Conservation (phyloP, 2,797 vertebrate species). For the Notolepis coatsorum region DNA sequence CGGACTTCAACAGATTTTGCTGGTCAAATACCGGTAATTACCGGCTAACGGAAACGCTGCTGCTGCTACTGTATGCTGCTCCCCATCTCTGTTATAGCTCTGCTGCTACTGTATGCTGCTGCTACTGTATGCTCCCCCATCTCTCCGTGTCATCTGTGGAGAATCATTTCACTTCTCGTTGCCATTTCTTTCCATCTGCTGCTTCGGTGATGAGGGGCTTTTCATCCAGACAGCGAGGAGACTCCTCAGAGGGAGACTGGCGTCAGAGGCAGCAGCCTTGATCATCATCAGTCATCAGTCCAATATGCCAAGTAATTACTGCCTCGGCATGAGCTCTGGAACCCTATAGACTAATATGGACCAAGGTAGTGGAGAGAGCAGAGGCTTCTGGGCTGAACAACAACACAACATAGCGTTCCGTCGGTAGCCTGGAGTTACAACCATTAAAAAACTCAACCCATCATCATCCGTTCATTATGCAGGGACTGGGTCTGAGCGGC, state of each 20-base stretch:
- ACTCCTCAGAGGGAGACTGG: slow-evolving; percentile 3
- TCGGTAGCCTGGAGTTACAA: slow-evolving; percentile 26
- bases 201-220: slow-evolving; percentile 17
- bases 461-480: slow-evolving; percentile 19
- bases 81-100: slow-evolving; percentile 8
- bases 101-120: neutral
- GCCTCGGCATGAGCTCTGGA: slow-evolving; percentile 14
- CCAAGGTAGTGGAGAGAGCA: neutral
- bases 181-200: slow-evolving; percentile 6
- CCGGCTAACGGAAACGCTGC: too few species aligned
- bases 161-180: slow-evolving; percentile 16
- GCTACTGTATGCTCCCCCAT: slow-evolving; percentile 7
- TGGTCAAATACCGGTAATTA: too few species aligned
- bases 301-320: neutral
- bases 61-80: slow-evolving; percentile 39
- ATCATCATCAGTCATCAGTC: neutral
- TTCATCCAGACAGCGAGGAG: slow-evolving; percentile 13
- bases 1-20: too few species aligned
- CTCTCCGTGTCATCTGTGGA: slow-evolving; percentile 10
- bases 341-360: neutral
- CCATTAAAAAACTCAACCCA: slow-evolving; percentile 22
- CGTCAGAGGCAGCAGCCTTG: slow-evolving; percentile 9
- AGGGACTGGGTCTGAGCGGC: slow-evolving; percentile 8
- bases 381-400: neutral
- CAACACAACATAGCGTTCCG: slow-evolving; percentile 2